Evolutionary conservation across 2,113 vertebrate species (phyloP), one percentile per base, ranked within the genome.

Genomic region (Dasyprocta punctata): DNA sequence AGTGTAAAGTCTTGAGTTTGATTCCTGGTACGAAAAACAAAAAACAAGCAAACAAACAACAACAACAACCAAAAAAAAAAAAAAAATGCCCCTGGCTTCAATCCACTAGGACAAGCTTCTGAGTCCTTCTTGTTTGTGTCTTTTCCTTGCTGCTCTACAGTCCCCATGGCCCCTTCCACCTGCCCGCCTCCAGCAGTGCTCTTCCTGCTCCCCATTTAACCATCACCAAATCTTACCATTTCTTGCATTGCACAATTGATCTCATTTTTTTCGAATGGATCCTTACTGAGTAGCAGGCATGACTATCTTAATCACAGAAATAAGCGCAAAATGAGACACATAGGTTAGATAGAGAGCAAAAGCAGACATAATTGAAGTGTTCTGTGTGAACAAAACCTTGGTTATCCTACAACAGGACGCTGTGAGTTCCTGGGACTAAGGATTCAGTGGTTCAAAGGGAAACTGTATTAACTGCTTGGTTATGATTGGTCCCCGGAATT

Each of bases 401-500:
- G 14, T n/a, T 73, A 24, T 78, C 92, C 91, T 63, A 0, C 7
- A 82, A 20, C 1, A 49, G 44, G n/a, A 86, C 83, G 47, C 54
- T 58, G 3, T 36, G 56, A 52, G 38, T 58, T 54, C 90, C 90
- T 26, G 17, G 52, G 93, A 69, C 38, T 84, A 33, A 96, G 12
- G 36, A 88, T n/a, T 60, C 81, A 82, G 58, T 17, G 58, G 94
- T 88, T 96, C 96, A 96, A 90, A 89, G 94, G 71, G 58, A 82
- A 92, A 69, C 22, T 19, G 12, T 84, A 75, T 75, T 49, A 81
- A 67, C 41, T 19, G 38, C 83, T 63, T 22, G 33, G 26, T 52
- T 95, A 14, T 33, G 82, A 95, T 86, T 96, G 90, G 93, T 81
- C n/a, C 94, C 86, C 26, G 89, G 80, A 90, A 92, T 63, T 96